Conservation (phyloP, 2,888 invertebrate species). For the Plagiodera versicolora region DNA sequence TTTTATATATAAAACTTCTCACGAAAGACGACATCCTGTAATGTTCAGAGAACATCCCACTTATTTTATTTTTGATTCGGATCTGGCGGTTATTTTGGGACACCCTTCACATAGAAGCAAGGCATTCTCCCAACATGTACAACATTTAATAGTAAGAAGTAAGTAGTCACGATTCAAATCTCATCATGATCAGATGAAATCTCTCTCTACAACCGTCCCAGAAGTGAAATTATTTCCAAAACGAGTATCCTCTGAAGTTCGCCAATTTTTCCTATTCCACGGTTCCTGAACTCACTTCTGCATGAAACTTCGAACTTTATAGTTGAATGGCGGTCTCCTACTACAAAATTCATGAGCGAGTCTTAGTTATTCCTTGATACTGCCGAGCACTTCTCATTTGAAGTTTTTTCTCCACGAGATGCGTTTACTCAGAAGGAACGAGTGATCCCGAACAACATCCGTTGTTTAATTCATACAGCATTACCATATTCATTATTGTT, state of each 20-base stretch:
- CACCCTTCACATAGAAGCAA: too few species aligned
- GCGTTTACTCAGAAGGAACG: not conserved
- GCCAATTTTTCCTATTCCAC: not conserved
- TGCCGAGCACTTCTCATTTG: not conserved
- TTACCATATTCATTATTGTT: not conserved
- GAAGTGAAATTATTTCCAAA: not conserved
- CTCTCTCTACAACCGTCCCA: not conserved
- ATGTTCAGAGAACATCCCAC: too few species aligned
- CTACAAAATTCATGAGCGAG: not conserved
- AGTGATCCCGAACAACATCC: not conserved
- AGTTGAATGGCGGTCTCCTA: not conserved
- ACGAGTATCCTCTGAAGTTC: not conserved
- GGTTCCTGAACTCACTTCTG: not conserved
- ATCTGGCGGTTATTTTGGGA: too few species aligned
- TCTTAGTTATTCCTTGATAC: not conserved
- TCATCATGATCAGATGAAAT: slow-evolving; percentile 3
- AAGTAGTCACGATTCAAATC: not conserved
- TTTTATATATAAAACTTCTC: too few species aligned
- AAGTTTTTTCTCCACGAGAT: not conserved
- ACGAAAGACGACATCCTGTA: too few species aligned
- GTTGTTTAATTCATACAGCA: not conserved
- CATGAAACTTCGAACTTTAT: not conserved
- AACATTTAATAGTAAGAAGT: too few species aligned
- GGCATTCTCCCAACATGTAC: too few species aligned
- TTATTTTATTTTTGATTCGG: too few species aligned